A percentile compares a stretch with the other conserved stretches of the same genome.
These are phyloP conservation scores for Drosophila helvetica DNA, from an alignment of 2,888 invertebrate genomes.

Conservation along the genomic window DNA sequence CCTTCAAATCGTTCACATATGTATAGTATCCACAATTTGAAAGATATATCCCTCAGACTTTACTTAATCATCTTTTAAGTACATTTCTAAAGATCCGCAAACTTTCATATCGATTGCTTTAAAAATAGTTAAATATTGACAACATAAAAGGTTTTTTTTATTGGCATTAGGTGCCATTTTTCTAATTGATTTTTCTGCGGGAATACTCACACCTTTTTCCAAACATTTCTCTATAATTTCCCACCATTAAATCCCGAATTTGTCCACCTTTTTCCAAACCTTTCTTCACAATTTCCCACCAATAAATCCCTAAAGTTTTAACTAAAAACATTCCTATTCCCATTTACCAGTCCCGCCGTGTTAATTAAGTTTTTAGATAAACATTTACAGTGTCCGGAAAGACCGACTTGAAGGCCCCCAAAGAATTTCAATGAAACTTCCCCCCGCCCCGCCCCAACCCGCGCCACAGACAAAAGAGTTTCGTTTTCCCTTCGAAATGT, in stretches of 20 bases:
- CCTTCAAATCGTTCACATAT: too few species aligned
- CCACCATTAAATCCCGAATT: background rate
- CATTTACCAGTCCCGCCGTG: conserved; percentile 54
- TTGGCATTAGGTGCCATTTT: too few species aligned
- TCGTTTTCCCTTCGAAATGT: conserved; percentile 7
- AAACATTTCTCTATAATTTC: background rate
- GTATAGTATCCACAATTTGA: too few species aligned
- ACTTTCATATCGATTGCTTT: too few species aligned
- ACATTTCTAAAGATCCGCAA: too few species aligned
- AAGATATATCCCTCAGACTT: too few species aligned
- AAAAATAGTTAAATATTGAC: too few species aligned
- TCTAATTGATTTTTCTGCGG: too few species aligned
- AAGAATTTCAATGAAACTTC: conserved; percentile 8
- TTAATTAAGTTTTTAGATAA: conserved; percentile 62
- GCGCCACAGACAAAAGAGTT: conserved; percentile 27
- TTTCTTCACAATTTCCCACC: background rate
- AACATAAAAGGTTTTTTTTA: too few species aligned
- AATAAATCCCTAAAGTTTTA: background rate
- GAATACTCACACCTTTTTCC: background rate
- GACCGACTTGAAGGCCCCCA: conserved; percentile 5
- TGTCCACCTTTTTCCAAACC: background rate
- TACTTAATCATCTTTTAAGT: too few species aligned
- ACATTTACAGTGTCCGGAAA: conserved; percentile 48
- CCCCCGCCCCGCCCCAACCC: background rate
- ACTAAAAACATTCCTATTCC: conserved; percentile 37